These are phyloP conservation scores for Phengaris arion DNA, from an alignment of 2,888 invertebrate species.

Conservation along the genomic window DNA sequence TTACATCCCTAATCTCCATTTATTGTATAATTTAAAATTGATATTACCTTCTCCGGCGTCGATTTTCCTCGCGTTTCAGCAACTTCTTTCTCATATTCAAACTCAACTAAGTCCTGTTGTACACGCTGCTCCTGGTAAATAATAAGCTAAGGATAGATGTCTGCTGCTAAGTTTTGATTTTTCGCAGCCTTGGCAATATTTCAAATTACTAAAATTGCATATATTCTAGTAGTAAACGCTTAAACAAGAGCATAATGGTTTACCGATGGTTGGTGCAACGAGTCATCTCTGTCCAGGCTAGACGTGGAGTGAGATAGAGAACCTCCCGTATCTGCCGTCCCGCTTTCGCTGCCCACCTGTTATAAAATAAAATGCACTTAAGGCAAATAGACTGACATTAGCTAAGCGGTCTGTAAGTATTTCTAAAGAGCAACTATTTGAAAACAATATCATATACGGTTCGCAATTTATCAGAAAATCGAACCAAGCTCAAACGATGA, in stretches of 20 bases:
- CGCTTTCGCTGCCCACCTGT: slow-evolving; percentile 78
- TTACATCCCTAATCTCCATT: no score
- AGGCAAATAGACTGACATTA: background rate
- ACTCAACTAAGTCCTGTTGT: slow-evolving; percentile 86
- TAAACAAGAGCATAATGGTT: slow-evolving; percentile 31
- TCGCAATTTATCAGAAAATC: no score
- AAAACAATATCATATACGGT: no score
- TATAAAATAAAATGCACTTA: no score
- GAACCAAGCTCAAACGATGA: no score
- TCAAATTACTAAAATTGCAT: no score
- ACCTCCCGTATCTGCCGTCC: slow-evolving; percentile 81
- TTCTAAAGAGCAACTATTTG: no score
- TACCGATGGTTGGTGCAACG: slow-evolving; percentile 79
- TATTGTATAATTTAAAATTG: background rate
- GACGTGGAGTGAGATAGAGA: slow-evolving; percentile 89
- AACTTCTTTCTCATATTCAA: slow-evolving; percentile 85
- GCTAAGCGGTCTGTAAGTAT: no score
- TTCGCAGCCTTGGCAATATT: no score
- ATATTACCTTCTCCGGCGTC: slow-evolving; percentile 88
- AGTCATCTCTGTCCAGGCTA: slow-evolving; percentile 92
- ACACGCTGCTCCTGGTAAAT: slow-evolving; percentile 82
- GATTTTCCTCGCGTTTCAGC: slow-evolving; percentile 85
- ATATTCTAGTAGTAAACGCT: background rate
- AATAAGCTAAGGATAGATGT: background rate
- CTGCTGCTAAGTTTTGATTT: no score